Evolutionary conservation across 2,113 vertebrate genomes (phyloP), one percentile per base, ranked within the genome.

Genomic region (Alectura lathami): DNA sequence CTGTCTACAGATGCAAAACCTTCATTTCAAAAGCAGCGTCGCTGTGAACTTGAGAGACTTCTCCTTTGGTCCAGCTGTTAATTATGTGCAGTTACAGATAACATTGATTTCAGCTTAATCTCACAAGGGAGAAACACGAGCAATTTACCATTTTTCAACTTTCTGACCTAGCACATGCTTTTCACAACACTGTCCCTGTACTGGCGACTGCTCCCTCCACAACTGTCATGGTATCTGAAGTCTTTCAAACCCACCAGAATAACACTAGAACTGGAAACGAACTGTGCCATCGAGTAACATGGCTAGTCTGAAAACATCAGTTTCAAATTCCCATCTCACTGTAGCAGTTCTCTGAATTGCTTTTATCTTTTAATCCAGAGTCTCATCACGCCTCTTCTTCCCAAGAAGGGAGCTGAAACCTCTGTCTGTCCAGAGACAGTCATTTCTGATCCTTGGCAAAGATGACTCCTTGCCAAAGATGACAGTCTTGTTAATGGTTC

Each of bases 141-240:
- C n/a, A 43, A 20, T 17, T 11, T 18, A 73, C 12, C 24, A 20
- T 87, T 75, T 54, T 16, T 1, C 0, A 64, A 45, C 30, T 68
- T 68, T 67, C n/a, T 29, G 29, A 67, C 22, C n/a, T 10, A 59
- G 29, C 10, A 42, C 22, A 51, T 0, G 0, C 47, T 50, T n/a
- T n/a, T 80, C 36, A 17, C 23, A 11, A 43, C 32, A 67, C 4
- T 36, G n/a, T 45, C 45, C 7, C 24, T n/a, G 13, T 27, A 63
- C 21, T 83, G 5, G 15, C 32, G 27, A 79, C 34, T 47, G 26
- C 26, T 43, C 22, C 62, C n/a, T 62, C 53, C 22, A 36, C 16
- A 62, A 45, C 17, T 30, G 40, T 20, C 34, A 56, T 15, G 17
- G 34, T 45, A 45, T 76, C 45, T 80, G 56, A 81, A 84, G 51